These are phyloP conservation scores for Astyanax mexicanus DNA, from an alignment of 2,797 vertebrate genomes.

Conservation along the genomic window DNA sequence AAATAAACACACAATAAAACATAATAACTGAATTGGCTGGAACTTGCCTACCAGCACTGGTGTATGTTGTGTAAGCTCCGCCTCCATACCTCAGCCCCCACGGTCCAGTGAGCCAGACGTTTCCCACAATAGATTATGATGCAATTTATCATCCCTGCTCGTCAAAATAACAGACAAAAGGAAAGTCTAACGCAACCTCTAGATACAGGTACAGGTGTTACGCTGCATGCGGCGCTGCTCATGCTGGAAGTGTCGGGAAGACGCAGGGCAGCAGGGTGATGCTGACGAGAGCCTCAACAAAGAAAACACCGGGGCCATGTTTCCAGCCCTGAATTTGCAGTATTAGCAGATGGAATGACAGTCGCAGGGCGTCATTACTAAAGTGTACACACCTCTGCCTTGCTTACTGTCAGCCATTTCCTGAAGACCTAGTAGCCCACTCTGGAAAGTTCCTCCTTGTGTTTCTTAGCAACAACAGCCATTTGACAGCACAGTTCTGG, in stretches of 20 bases:
- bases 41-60: too few species aligned
- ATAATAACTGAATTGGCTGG: too few species aligned
- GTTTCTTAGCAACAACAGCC: conserved; percentile 52
- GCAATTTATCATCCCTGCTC: too few species aligned
- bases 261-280: conserved; percentile 1
- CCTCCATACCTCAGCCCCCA: too few species aligned
- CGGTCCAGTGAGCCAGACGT: too few species aligned
- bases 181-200: too few species aligned
- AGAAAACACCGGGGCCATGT: neutral
- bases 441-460: conserved; percentile 8
- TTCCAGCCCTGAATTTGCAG: conserved; percentile 9
- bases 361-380: conserved; percentile 9
- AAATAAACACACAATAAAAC: too few species aligned
- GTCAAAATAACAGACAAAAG: too few species aligned
- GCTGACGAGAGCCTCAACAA: neutral
- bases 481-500: conserved; percentile 25
- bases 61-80: too few species aligned
- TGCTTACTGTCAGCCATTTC: conserved; percentile 14
- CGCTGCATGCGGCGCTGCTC: neutral
- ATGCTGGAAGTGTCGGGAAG: conserved; percentile 5
- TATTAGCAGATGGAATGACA: neutral
- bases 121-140: too few species aligned
- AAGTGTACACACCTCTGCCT: neutral
- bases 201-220: neutral
- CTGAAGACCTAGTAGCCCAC: conserved; percentile 13